Percentiles rank a stretch among this genome's conserved stretches.
These are phyloP conservation scores for Bergia puertoricense DNA, from an alignment of 92 coral and sea anemone genomes.

Conservation along the genomic window DNA sequence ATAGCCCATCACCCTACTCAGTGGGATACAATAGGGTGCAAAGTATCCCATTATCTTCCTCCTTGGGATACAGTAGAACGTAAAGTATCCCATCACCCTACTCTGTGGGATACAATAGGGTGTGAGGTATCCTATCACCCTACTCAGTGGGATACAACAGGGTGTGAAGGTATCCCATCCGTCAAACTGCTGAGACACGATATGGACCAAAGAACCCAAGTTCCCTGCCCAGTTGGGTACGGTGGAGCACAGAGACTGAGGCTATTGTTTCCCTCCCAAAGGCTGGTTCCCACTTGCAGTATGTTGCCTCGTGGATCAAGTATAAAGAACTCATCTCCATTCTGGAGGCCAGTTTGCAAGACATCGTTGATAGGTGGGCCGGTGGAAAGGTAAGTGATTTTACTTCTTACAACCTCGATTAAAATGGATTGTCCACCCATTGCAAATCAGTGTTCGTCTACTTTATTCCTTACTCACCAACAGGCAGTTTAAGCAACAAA, in stretches of 20 bases:
- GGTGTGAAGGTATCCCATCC: too few species aligned
- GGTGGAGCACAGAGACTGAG: neutral
- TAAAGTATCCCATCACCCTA: too few species aligned
- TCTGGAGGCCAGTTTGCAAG: constrained; percentile 89
- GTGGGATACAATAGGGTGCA: too few species aligned
- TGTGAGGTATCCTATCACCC: too few species aligned
- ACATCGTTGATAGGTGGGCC: constrained; percentile 90
- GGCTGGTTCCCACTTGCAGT: neutral
- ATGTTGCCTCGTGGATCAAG: constrained; percentile 82
- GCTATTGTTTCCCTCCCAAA: neutral
- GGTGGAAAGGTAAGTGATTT: constrained; percentile 75
- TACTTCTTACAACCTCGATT: neutral
- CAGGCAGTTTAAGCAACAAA: too few species aligned
- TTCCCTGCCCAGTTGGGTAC: neutral
- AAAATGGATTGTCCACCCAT: neutral
- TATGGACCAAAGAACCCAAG: neutral
- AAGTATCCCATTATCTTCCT: too few species aligned
- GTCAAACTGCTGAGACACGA: neutral
- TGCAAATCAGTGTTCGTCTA: too few species aligned
- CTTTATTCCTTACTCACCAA: too few species aligned
- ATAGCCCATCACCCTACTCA: too few species aligned
- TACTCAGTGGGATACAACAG: too few species aligned
- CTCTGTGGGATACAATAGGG: too few species aligned
- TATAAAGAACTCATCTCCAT: constrained; percentile 74
- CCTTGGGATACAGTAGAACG: too few species aligned